Evolutionary conservation across 2,797 vertebrate genomes (phyloP), one percentile per base, ranked within the genome.

Genomic region (Pseudomugil gertrudae): DNA sequence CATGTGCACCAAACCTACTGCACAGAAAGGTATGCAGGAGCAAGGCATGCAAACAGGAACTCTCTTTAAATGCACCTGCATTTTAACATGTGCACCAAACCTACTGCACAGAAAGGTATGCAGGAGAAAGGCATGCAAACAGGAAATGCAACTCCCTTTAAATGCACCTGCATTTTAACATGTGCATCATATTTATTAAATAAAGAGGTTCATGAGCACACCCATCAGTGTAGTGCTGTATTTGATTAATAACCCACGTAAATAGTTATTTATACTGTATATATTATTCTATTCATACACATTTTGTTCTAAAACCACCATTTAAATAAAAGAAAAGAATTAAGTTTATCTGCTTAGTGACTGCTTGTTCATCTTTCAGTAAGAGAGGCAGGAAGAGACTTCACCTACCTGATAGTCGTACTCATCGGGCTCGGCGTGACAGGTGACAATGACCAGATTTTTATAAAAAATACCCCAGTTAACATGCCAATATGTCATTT

Each of bases 321-420:
- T 35, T 35, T 55, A 6, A 6, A 30, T 3, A 15, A 38, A 38
- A 38, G 15, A 38, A 14, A 2, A 9, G 8, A 2, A 40, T 6
- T 17, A 40, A 40, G 19, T 4, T 40, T 2, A 3, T 40, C 23
- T 15, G 21, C n/a, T 36, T 8, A 24, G 17, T 30, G 21, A 27
- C 23, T 43, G 14, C 45, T 19, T 33, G 1, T 21, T 29, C 67
- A n/a, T 67, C 10, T 84, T 89, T 1, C 72, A 99, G 97, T 97
- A 63, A 98, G 96, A 89, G 94, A 96, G 75, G 96, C 95, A 17
- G 96, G 98, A 71, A 94, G 90, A 92, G 97, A 99, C 83, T 92
- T 98, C 63, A 95, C 95, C 72, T 98, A 98, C 77, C 81, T 99
- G 55, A 91, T 97, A 3, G 94, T 99, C 79, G 94, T 98, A 23